Conservation (phyloP, 2,797 vertebrate genomes). For the Parauchenoglanis punctatus region DNA sequence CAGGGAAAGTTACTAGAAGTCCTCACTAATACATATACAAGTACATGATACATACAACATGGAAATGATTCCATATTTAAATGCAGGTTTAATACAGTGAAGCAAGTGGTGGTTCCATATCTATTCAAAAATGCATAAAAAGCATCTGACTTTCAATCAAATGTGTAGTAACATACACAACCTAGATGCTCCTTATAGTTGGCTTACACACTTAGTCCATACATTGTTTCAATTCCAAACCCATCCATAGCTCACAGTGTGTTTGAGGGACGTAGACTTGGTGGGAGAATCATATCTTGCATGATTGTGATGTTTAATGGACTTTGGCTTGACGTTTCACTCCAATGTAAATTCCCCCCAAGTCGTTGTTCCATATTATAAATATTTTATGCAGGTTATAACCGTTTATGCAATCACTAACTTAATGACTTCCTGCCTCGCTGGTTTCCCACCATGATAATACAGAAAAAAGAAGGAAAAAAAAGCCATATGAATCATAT, state of each 20-base stretch:
- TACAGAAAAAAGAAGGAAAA: constrained; percentile 5
- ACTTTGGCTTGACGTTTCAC: constrained; percentile 68
- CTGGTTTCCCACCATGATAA: constrained; percentile 25
- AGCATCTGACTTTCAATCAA: constrained; percentile 58
- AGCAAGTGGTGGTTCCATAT: constrained; percentile 69
- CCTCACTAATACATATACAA: constrained; percentile 65
- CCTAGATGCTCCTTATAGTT: constrained; percentile 26
- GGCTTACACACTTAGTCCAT: not conserved
- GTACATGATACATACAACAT: constrained; percentile 59
- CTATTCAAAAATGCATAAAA: constrained; percentile 66
- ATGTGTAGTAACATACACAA: constrained; percentile 36
- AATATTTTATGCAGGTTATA: constrained; percentile 28
- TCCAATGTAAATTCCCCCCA: constrained; percentile 62
- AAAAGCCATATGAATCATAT: constrained; percentile 69
- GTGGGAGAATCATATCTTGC: constrained; percentile 59
- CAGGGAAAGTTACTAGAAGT: constrained; percentile 65
- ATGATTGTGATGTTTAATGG: constrained; percentile 63
- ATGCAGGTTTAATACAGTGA: constrained; percentile 67
- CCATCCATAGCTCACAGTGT: constrained; percentile 62
- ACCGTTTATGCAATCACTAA: constrained; percentile 51
- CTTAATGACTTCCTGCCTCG: constrained; percentile 47
- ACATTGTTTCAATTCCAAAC: constrained; percentile 7
- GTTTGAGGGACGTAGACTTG: constrained; percentile 59
- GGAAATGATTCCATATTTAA: constrained; percentile 64
- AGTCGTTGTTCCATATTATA: constrained; percentile 50